Evolutionary conservation across 1,140 invertebrate species (phyloP).

Genomic region (Hydropsyche tenuis): DNA sequence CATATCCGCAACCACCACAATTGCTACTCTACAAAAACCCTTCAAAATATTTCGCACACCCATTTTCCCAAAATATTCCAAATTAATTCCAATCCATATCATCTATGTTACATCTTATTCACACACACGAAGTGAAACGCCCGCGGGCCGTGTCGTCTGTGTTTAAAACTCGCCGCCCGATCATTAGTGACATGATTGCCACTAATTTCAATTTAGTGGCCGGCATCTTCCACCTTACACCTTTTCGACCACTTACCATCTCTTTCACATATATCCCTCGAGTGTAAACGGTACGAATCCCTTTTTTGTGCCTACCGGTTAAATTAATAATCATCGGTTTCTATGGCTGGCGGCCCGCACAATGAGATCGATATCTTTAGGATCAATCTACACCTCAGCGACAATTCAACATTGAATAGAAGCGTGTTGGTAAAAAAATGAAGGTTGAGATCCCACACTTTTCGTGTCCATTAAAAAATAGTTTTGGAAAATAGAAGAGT

Average conservation of each 20-base stretch:
- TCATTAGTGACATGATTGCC: slow-evolving; percentile 38
- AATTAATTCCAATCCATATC: background rate
- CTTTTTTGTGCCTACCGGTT: slow-evolving; percentile 23
- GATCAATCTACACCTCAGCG: slow-evolving; percentile 26
- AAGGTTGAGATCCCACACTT: too few species aligned
- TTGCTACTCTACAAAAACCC: too few species aligned
- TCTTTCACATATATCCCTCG: too few species aligned
- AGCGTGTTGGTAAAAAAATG: too few species aligned
- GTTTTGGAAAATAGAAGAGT: too few species aligned
- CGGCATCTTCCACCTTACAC: slow-evolving; percentile 12
- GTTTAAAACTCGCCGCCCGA: slow-evolving; percentile 38
- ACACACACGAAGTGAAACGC: slow-evolving; percentile 1
- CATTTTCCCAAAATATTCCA: too few species aligned
- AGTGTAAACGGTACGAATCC: too few species aligned
- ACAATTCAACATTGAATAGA: background rate
- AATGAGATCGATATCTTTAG: slow-evolving; percentile 27
- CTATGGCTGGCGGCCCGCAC: slow-evolving; percentile 25
- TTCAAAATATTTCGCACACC: too few species aligned
- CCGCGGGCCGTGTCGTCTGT: slow-evolving; percentile 27
- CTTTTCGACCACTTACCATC: slow-evolving; percentile 15
- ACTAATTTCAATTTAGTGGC: slow-evolving; percentile 44
- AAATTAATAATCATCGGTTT: slow-evolving; percentile 39
- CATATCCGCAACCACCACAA: too few species aligned
- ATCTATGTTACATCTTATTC: slow-evolving; percentile 10
- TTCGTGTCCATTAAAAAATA: too few species aligned